Base-by-base conservation (phyloP, 1,140 invertebrate genomes). In the Pseudomyrmex sp. region DNA sequence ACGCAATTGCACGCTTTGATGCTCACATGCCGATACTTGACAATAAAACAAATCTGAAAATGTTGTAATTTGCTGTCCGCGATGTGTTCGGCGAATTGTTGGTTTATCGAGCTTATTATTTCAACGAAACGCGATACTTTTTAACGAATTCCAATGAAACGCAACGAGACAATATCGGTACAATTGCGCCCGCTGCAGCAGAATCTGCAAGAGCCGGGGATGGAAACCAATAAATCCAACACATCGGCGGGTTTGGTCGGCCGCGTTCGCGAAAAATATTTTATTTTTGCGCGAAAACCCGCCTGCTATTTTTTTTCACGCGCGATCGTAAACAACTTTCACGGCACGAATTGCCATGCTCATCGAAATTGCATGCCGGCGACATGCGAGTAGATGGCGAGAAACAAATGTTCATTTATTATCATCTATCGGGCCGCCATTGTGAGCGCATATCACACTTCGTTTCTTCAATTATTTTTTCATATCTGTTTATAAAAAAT, bases 291-390 rank as follows among this genome's bases (percentile, higher is more conserved):
- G 59, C 82, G 75, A 82, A 84, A 48, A 68, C 20, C 46, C 7
- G 58, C 62, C 48, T 35, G 18, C 74, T 23, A 20, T 85, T 79
- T 88, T 88, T 88, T 83, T 87, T 62, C 56, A 18, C 50, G 18
- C 44, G 58, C 8, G 58, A 61, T 85, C 87, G 86, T 88, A 88
- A 88, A 88, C 86, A 88, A 88, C 83, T 88, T 88, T 85, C 83
- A 54, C 44, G 56, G 86, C 59, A 62, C 61, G 83, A 82, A 88
- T 88, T 88, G 87, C 68, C 66, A 52, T 72, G 73, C 62, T 88
- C 87, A 83, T 88, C 86, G 87, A 88, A 88, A 88, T 88, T 88
- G 83, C 61, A 54, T 59, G 66, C 56, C 73, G 26, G 9, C 72
- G 83, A 88, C 66, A 68, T 46, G 44, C 52, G 46, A 85, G 35